Percentiles rank a stretch among this genome's conserved stretches.
Evolutionary conservation across 2,113 vertebrate species (phyloP).

Genomic region (Heterotilapia buettikoferi): DNA sequence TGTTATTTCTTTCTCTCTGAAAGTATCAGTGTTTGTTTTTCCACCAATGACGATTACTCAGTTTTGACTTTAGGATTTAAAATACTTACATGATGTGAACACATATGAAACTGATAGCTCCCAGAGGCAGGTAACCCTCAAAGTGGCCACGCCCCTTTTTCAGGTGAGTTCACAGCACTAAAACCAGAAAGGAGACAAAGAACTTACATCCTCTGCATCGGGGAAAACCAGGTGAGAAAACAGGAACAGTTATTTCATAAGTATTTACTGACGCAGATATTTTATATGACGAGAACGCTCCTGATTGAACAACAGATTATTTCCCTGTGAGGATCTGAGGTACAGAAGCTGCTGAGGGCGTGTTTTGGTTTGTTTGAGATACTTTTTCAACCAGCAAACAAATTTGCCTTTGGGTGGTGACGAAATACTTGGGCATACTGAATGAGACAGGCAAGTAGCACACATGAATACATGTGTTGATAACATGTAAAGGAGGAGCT

Average conservation of each 20-base stretch:
- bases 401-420: conserved; percentile 4
- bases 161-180: not conserved
- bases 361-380: not conserved
- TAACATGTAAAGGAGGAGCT: too few relatives aligned
- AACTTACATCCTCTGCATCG: not conserved
- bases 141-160: too few relatives aligned
- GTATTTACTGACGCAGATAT: not conserved
- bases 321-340: not conserved
- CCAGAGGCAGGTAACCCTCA: too few relatives aligned
- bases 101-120: not conserved
- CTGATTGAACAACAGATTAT: not conserved
- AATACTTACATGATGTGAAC: not conserved
- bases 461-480: too few relatives aligned
- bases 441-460: not conserved
- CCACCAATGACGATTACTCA: not conserved
- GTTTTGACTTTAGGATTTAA: not conserved
- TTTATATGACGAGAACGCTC: not conserved
- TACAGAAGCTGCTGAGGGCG: not conserved
- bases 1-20: not conserved
- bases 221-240: not conserved
- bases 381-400: not conserved
- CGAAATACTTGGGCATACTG: not conserved
- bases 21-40: not conserved
- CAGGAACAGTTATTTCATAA: not conserved
- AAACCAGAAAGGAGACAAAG: not conserved